Percentiles rank a stretch among this genome's conserved stretches.
Evolutionary conservation across 2,797 vertebrate genomes (phyloP).

Genomic region (Gallirallus australis): DNA sequence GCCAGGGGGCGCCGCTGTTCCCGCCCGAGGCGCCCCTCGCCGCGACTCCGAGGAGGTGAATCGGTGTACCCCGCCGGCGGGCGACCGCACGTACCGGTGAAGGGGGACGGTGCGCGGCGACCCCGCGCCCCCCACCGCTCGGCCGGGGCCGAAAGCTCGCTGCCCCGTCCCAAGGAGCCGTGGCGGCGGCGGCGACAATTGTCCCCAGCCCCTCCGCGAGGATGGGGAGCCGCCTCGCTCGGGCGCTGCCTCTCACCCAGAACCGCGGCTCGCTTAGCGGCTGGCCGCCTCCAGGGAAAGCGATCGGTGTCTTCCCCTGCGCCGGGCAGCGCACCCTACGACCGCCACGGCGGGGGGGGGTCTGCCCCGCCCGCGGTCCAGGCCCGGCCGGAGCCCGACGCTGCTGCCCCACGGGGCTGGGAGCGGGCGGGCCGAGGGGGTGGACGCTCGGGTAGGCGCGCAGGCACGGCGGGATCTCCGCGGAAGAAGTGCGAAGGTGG

Average conservation of each 20-base stretch:
- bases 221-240: not conserved
- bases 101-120: not conserved
- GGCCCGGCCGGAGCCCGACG: not conserved
- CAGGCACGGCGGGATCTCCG: fast-evolving
- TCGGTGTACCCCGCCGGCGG: fast-evolving
- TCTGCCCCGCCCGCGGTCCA: not conserved
- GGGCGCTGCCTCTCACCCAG: not conserved
- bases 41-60: no score
- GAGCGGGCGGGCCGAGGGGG: not conserved
- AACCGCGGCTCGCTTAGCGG: not conserved
- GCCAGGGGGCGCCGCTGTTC: not conserved
- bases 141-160: not conserved
- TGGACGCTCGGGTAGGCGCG: not conserved
- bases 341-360: not conserved
- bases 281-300: not conserved
- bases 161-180: not conserved
- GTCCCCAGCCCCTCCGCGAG: not conserved
- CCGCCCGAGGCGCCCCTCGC: not conserved
- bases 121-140: not conserved
- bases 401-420: not conserved
- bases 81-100: fast-evolving
- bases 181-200: not conserved
- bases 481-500: not conserved
- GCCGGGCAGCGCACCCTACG: not conserved
- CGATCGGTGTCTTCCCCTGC: not conserved